Base-by-base conservation (phyloP, 2,113 vertebrate species). In the Oenanthe oenanthe region DNA sequence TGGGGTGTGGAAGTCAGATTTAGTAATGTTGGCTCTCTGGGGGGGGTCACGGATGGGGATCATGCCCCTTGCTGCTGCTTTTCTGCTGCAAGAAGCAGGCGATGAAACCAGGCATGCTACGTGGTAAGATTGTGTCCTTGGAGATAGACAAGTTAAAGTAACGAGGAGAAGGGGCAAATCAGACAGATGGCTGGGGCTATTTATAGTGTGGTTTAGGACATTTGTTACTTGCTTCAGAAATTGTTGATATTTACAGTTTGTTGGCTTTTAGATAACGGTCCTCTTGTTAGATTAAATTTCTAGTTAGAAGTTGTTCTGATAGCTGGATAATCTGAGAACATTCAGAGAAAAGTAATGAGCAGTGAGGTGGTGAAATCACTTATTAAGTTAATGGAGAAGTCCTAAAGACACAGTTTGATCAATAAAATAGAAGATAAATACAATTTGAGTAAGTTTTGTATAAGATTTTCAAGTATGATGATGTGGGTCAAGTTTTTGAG, bases 221-320 rank as follows among this genome's bases (percentile, higher is more conserved):
- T 62, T 90, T 11, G 51, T 93, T 91, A 75, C 79, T 90, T 67
- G 78, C 80, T 74, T 94, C 94, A 95, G 71, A 97, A 93, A 85
- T 76, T 92, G 88, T 93, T 95, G 89, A 73, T 96, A 93, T 94
- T 94, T 97, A 90, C 89, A 81, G 51, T 93, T 96, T 88, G 88
- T 92, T 96, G 88, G 47, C 82, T 91, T 94, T 91, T 82, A 76
- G 87, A 43, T 85, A 89, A 81, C 0, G 1, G 45, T 71, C 22
- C 20, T 82, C 38, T 51, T 73, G 42, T 9, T 66, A 77, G 36
- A 83, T 92, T 67, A 72, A 56, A 73, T 93, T 94, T 90, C 63
- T 78, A 56, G 38, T 93, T 95, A 79, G 78, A 76, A 90, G 50
- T 53, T 54, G 29, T 77, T 92, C 54, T 58, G 34, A n/a, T 89